A percentile compares a stretch with the other conserved stretches of the same genome.
Conservation (phyloP, 2,888 invertebrate species). For the Drosophila aldrichi region DNA sequence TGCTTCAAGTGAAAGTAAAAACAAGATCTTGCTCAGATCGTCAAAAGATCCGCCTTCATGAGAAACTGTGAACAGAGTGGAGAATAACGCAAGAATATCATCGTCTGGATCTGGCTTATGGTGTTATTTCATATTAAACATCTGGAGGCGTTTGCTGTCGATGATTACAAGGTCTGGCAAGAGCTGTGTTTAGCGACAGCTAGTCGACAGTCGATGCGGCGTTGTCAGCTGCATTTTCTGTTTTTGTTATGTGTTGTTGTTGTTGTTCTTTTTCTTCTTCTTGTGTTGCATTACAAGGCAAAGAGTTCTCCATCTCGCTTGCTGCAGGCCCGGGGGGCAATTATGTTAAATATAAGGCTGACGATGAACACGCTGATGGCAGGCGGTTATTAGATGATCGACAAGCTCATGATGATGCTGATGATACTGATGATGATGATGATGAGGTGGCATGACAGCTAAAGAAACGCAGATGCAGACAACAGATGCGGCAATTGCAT, state of each 20-base stretch:
- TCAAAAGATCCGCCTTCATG: background rate
- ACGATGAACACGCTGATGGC: conserved; percentile 40
- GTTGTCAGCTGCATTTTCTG: conserved; percentile 24
- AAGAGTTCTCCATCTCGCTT: conserved; percentile 15
- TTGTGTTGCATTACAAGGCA: conserved; percentile 31
- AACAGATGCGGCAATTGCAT: conserved; percentile 72
- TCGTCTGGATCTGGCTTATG: conserved; percentile 10
- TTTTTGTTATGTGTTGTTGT: background rate
- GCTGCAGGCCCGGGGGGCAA: conserved; percentile 43
- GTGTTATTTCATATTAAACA: conserved; percentile 26
- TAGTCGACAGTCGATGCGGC: conserved; percentile 32
- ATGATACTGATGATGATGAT: background rate
- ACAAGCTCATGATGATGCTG: conserved; percentile 36
- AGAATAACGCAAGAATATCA: conserved; percentile 8
- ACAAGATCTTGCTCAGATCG: conserved; percentile 2
- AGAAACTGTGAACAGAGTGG: conserved; percentile 14
- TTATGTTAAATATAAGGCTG: conserved; percentile 73
- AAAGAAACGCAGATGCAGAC: conserved; percentile 38
- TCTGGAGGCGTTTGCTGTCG: conserved; percentile 61
- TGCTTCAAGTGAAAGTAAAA: conserved; percentile 11
- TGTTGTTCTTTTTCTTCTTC: background rate
- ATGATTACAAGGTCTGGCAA: conserved; percentile 49
- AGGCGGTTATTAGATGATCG: conserved; percentile 74
- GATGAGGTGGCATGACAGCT: conserved; percentile 33
- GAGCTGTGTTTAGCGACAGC: conserved; percentile 63